A percentile compares a stretch with the other conserved stretches of the same genome.
phyloP scores from a whole-genome alignment of 2,113 vertebrate genomes.

The Oreochromis tanganicae region DNA sequence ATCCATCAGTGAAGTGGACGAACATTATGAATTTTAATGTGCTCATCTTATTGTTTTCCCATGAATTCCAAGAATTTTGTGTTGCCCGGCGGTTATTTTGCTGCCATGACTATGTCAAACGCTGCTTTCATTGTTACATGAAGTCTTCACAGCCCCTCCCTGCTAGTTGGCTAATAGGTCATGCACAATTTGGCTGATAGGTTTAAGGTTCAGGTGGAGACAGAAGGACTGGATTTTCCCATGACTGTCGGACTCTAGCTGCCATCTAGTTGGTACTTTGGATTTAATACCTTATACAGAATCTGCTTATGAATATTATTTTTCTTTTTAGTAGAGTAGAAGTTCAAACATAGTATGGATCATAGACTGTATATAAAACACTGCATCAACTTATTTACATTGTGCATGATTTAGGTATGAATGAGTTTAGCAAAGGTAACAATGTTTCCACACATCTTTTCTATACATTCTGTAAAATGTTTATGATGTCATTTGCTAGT shows the following conservation, averaged over 20 bases:
- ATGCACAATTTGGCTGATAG: background rate
- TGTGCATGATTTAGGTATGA: background rate
- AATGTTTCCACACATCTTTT: background rate
- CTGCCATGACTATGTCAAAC: background rate
- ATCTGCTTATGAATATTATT: background rate
- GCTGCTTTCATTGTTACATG: slow-evolving; percentile 1
- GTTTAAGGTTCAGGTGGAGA: background rate
- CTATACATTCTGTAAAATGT: background rate
- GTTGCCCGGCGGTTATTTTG: background rate
- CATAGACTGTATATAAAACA: background rate
- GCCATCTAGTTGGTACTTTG: background rate
- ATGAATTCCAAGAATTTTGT: background rate
- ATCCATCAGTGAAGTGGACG: background rate
- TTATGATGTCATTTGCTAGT: background rate
- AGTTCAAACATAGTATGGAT: background rate
- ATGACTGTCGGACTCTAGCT: background rate
- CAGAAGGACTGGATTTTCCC: background rate
- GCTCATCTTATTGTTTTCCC: background rate
- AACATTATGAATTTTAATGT: background rate
- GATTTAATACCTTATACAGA: background rate
- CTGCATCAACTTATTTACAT: background rate
- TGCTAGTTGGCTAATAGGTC: background rate
- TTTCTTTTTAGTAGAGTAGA: background rate
- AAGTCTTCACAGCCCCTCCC: background rate
- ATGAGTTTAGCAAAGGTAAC: background rate